Evolutionary conservation across 1,140 invertebrate species (phyloP).

Genomic region (Phthorimaea operculella): DNA sequence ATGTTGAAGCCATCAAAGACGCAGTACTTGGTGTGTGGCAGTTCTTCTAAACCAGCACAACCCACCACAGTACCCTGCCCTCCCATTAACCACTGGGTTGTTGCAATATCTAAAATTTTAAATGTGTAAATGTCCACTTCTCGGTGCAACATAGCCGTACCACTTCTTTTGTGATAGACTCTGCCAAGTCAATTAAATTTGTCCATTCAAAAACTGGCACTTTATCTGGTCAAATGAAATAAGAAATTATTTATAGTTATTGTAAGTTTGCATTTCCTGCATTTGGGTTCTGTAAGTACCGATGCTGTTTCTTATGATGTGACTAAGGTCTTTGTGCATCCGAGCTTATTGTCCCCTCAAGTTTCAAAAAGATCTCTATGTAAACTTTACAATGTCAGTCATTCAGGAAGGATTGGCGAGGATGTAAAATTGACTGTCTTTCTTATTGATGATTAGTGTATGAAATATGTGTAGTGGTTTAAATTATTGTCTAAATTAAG

Average conservation of each 20-base stretch:
- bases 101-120: constrained; percentile 41
- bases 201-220: constrained; percentile 58
- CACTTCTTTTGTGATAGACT: constrained; percentile 50
- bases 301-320: constrained; percentile 23
- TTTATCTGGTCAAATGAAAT: constrained; percentile 53
- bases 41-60: constrained; percentile 71
- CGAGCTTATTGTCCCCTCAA: constrained; percentile 46
- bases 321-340: constrained; percentile 15
- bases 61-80: constrained; percentile 37
- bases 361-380: constrained; percentile 59
- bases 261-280: constrained; percentile 48
- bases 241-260: constrained; percentile 56
- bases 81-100: constrained; percentile 44
- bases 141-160: constrained; percentile 33
- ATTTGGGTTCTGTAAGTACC: constrained; percentile 41
- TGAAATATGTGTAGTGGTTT: constrained; percentile 20
- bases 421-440: constrained; percentile 18
- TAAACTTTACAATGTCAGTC: constrained; percentile 49
- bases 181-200: constrained; percentile 63
- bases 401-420: constrained; percentile 39
- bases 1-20: constrained; percentile 92
- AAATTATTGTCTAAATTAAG: constrained; percentile 14
- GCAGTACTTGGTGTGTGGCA: constrained; percentile 91
- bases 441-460: constrained; percentile 18
- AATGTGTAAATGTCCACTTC: constrained; percentile 30